phyloP scores from a whole-genome alignment of 2,888 invertebrate genomes.

The Kryphioiulus occultus region DNA sequence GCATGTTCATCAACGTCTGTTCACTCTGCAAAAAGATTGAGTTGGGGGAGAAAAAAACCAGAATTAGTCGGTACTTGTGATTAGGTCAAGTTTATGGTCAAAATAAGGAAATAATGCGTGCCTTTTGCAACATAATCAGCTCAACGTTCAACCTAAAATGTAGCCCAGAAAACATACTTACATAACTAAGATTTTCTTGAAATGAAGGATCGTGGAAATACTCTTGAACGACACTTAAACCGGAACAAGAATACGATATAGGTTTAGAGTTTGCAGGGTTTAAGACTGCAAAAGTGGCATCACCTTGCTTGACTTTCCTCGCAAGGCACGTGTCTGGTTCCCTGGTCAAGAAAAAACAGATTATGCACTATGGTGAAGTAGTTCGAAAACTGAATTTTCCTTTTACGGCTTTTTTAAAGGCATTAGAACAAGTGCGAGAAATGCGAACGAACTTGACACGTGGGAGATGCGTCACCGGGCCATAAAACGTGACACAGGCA shows the following conservation, averaged over 20 bases:
- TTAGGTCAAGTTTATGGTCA: no score
- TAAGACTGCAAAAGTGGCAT: conserved; percentile 45
- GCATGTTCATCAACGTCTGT: conserved; percentile 62
- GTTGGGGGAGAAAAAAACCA: no score
- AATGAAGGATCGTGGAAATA: conserved; percentile 60
- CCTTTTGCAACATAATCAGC: neutral
- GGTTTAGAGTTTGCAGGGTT: conserved; percentile 42
- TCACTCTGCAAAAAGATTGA: conserved; percentile 60
- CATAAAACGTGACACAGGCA: conserved; percentile 52
- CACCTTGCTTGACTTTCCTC: neutral
- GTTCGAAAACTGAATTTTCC: no score
- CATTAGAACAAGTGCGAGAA: neutral
- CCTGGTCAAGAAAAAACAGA: conserved; percentile 28
- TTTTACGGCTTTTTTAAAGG: no score
- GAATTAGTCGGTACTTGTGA: no score
- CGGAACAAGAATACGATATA: conserved; percentile 55
- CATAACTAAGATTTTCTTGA: conserved; percentile 61
- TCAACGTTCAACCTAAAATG: neutral
- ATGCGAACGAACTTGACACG: conserved; percentile 37
- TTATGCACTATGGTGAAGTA: no score
- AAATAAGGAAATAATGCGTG: neutral
- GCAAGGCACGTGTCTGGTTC: conserved; percentile 51
- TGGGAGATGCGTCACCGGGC: conserved; percentile 8
- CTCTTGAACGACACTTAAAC: conserved; percentile 57
- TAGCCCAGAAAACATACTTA: conserved; percentile 56